These are phyloP conservation scores for Eudyptes chrysolophus DNA, from an alignment of 2,113 vertebrate genomes.

Conservation along the genomic window DNA sequence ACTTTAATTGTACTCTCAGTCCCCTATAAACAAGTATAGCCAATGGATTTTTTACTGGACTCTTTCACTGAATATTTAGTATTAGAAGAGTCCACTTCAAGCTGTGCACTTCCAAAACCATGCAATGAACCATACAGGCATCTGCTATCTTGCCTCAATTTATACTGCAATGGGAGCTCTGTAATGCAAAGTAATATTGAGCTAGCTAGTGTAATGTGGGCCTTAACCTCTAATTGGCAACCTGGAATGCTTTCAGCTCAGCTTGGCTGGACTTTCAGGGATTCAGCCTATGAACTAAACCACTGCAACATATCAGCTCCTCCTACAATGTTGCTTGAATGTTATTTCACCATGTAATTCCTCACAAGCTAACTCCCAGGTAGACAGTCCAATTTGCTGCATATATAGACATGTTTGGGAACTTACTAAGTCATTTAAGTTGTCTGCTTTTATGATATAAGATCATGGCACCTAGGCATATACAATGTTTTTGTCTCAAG, in stretches of 20 bases:
- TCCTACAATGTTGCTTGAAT: background rate
- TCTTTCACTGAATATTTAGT: background rate
- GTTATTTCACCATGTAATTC: background rate
- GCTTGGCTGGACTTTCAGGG: background rate
- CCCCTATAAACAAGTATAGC: background rate
- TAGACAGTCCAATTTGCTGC: background rate
- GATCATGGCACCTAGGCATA: background rate
- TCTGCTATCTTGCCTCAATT: background rate
- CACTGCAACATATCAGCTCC: background rate
- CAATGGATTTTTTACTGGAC: background rate
- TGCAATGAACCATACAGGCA: background rate
- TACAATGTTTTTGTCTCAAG: background rate
- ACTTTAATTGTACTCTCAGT: background rate
- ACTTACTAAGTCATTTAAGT: background rate
- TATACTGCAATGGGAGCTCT: background rate
- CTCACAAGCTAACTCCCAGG: background rate
- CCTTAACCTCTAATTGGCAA: background rate
- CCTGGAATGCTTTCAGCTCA: background rate
- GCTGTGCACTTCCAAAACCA: background rate
- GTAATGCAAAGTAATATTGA: background rate
- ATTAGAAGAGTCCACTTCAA: background rate
- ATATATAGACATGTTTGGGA: background rate
- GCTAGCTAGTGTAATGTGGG: background rate
- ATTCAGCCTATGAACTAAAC: background rate
- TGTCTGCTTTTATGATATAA: background rate